phyloP scores from a whole-genome alignment of 2,113 vertebrate genomes.

The Eptatretus burgeri region DNA sequence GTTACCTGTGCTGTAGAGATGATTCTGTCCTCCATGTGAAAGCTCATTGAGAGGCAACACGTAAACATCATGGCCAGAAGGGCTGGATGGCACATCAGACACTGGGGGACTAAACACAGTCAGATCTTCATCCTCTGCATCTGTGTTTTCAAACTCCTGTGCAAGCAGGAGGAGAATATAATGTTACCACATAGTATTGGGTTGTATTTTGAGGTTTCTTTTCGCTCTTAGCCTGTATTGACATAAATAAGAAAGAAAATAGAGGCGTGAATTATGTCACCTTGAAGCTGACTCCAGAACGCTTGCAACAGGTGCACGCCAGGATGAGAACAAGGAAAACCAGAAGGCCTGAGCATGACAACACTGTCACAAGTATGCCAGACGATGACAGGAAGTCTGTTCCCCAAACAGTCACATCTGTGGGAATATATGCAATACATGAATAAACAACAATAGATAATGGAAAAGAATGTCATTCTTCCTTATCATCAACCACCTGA shows the following conservation, averaged over 20 bases:
- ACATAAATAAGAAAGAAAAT: too few relatives aligned
- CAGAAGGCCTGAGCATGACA: neutral
- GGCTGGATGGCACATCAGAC: neutral
- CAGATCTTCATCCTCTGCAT: neutral
- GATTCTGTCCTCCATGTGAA: neutral
- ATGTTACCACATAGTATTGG: too few relatives aligned
- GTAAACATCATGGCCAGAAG: neutral
- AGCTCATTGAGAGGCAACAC: neutral
- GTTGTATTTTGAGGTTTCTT: too few relatives aligned
- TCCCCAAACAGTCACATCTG: too few relatives aligned
- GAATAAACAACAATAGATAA: too few relatives aligned
- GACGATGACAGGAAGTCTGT: neutral
- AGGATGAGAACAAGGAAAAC: slow-evolving; percentile 1
- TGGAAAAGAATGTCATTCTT: too few relatives aligned
- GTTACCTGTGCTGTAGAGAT: neutral
- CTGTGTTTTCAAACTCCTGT: slow-evolving; percentile 4
- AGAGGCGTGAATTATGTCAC: neutral
- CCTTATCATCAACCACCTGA: too few relatives aligned
- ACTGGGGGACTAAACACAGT: neutral
- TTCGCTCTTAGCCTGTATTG: too few relatives aligned
- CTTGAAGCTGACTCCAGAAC: neutral
- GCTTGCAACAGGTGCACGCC: neutral
- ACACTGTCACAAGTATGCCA: neutral
- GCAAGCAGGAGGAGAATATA: neutral
- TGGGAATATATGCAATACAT: too few relatives aligned